A percentile compares a stretch with the other conserved stretches of the same genome.
phyloP scores from a whole-genome alignment of 2,888 invertebrate species.

The Scrobipalpa costella region DNA sequence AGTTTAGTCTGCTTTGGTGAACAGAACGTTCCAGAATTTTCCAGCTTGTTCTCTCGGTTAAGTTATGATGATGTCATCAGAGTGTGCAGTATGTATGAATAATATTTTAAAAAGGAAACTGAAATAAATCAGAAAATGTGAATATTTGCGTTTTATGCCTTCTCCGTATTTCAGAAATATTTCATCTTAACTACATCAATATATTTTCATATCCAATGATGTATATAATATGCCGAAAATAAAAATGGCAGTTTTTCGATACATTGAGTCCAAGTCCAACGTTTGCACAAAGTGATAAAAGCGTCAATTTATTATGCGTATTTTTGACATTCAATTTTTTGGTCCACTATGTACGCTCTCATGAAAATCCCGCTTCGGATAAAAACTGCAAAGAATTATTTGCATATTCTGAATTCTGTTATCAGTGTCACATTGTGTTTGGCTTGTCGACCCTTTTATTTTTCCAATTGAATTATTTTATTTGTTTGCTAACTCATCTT shows the following conservation, averaged over 20 bases:
- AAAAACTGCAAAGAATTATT: constrained; percentile 53
- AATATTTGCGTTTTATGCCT: too few relatives aligned
- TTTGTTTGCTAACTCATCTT: not conserved
- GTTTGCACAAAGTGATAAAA: constrained; percentile 9
- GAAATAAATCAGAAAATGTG: too few relatives aligned
- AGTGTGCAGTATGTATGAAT: not conserved
- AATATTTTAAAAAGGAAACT: too few relatives aligned
- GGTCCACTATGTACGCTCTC: constrained; percentile 45
- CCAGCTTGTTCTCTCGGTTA: not conserved
- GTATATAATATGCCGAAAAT: not conserved
- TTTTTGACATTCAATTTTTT: constrained; percentile 37
- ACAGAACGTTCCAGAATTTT: constrained; percentile 31
- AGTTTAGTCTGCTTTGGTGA: constrained; percentile 23
- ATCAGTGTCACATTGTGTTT: constrained; percentile 5
- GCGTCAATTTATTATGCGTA: constrained; percentile 4
- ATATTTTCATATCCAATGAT: not conserved
- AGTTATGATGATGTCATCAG: not conserved
- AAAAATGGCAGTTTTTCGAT: not conserved
- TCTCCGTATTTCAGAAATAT: too few relatives aligned
- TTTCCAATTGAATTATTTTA: too few relatives aligned
- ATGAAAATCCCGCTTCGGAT: constrained; percentile 40
- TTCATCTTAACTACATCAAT: too few relatives aligned
- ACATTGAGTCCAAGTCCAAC: not conserved
- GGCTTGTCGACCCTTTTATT: not conserved
- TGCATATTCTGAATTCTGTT: constrained; percentile 32